Evolutionary conservation across 2,888 invertebrate genomes (phyloP), one percentile per base, ranked within the genome.

Genomic region (Cyclophora albipunctata): DNA sequence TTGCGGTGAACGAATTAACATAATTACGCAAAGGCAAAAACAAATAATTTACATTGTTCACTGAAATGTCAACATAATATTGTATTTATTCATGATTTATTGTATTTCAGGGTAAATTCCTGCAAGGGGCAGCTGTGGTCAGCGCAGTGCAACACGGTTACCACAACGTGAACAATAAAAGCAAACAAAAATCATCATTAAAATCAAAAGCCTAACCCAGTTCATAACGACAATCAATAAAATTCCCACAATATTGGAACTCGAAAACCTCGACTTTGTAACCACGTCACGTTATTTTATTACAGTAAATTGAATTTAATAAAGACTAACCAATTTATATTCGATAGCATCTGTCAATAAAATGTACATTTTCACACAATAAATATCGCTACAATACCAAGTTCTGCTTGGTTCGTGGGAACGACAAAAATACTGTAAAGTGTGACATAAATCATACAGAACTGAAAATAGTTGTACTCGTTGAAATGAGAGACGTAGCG

Each of bases 51-150:
- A n/a, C n/a, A n/a, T n/a, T n/a, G n/a, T n/a, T 20, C 20, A 20
- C 20, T 20, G 20, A 20, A 20, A 20, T 20, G 20, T 20, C 20
- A 20, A 20, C 20, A 20, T 20, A 20, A 20, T 20, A 20, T 20
- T 20, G 20, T 20, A 20, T 20, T 20, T 20, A 20, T 20, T 1
- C 2, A 20, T 20, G 2, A 20, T 20, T 20, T 20, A 37, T 37
- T 37, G 33, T 51, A 45, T 64, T 63, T 35, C 65, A 78, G 78
- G 65, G 63, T 35, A 72, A 66, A 51, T 71, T 79, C 49, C 64
- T 73, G 2, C 62, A 66, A 57, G 74, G 74, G 3, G 75, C 69
- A 3, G 74, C 73, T 2, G 62, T 73, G 41, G 62, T 63, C 3
- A 58, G 69, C 6, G 67, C 72, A 3, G 65, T 77, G 0, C 69